phyloP scores from a whole-genome alignment of 1,140 invertebrate species.

The Magallana gigas region DNA sequence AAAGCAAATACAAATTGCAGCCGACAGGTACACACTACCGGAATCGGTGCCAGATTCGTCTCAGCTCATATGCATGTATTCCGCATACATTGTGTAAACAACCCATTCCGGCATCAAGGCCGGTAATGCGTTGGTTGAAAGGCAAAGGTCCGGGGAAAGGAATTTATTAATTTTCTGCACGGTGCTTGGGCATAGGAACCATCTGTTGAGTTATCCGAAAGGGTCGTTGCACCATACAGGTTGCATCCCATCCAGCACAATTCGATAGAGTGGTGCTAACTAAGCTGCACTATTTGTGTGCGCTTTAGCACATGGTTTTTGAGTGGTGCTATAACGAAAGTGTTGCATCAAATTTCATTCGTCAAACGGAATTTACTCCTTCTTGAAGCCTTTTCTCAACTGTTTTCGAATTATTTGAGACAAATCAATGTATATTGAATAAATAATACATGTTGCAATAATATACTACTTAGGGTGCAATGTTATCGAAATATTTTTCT shows the following conservation, averaged over 20 bases:
- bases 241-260: not conserved
- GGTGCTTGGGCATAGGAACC: conserved; percentile 22
- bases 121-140: conserved; percentile 28
- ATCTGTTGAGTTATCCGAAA: not conserved
- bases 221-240: not conserved
- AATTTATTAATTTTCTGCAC: conserved; percentile 2
- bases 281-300: too few species aligned
- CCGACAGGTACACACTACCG: conserved; percentile 4
- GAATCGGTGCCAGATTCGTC: not conserved
- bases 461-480: too few species aligned
- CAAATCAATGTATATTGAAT: too few species aligned
- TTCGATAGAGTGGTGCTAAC: too few species aligned
- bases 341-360: too few species aligned
- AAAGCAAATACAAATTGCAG: conserved; percentile 12
- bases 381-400: too few species aligned
- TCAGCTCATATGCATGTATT: not conserved
- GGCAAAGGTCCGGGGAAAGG: not conserved
- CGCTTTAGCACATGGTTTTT: too few species aligned
- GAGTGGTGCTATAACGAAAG: too few species aligned
- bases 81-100: not conserved
- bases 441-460: too few species aligned
- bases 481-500: too few species aligned
- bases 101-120: not conserved
- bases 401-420: too few species aligned
- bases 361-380: too few species aligned